Conservation (phyloP, 2,797 vertebrate species). For the Centroberyx gerrardi region DNA sequence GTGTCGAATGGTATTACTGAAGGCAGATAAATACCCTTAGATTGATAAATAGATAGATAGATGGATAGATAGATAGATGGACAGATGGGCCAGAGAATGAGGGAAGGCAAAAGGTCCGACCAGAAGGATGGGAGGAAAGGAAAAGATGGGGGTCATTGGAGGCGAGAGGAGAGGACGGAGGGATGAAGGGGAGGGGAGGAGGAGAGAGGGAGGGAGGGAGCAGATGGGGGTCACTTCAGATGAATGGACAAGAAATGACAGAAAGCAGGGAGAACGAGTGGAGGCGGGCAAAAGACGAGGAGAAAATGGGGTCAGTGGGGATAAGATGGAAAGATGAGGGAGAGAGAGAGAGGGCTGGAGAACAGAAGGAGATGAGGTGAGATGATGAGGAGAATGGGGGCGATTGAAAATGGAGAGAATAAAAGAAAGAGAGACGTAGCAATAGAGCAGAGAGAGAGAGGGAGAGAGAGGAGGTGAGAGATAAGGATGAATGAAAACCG, state of each 20-base stretch:
- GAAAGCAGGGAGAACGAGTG: slow-evolving; percentile 23
- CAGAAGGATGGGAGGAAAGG: not conserved
- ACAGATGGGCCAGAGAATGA: slow-evolving; percentile 39
- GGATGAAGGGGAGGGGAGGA: slow-evolving; percentile 15
- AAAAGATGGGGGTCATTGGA: slow-evolving; percentile 32
- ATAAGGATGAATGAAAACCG: not conserved
- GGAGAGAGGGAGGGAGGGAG: slow-evolving; percentile 23
- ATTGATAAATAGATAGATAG: slow-evolving; percentile 23
- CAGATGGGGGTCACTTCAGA: slow-evolving; percentile 54
- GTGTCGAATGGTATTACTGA: too few species aligned
- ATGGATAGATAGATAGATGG: slow-evolving; percentile 19
- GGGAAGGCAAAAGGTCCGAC: not conserved
- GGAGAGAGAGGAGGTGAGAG: slow-evolving; percentile 2
- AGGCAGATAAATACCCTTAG: slow-evolving; percentile 55
- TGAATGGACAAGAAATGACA: slow-evolving; percentile 64
- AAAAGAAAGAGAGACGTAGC: not conserved
- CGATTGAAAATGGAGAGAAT: slow-evolving; percentile 14
- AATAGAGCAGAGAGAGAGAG: not conserved
- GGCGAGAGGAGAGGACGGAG: slow-evolving; percentile 8
- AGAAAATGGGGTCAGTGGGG: slow-evolving; percentile 66
- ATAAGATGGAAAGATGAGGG: slow-evolving; percentile 56
- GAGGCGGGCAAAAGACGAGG: slow-evolving; percentile 43
- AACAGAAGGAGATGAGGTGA: slow-evolving; percentile 12
- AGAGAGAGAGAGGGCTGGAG: not conserved
- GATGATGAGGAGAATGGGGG: slow-evolving; percentile 28